Evolutionary conservation across 2,113 vertebrate species (phyloP).

Genomic region (Arenaria interpres): DNA sequence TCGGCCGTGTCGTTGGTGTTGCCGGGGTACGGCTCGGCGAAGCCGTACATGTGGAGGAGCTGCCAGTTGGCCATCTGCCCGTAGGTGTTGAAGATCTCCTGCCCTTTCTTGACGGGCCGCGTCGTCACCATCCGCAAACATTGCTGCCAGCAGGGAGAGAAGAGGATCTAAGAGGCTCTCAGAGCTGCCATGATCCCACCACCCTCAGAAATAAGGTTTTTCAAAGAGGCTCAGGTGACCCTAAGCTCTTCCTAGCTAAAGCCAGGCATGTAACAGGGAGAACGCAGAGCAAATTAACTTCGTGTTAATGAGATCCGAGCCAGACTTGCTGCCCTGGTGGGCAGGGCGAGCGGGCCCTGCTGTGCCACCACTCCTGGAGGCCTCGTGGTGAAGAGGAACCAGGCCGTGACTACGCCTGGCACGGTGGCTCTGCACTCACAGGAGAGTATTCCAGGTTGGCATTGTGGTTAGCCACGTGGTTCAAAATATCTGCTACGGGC

Average conservation of each 20-base stretch:
- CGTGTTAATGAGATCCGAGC: rapidly evolving
- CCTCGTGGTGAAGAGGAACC: rapidly evolving
- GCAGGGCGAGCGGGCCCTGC: too few relatives aligned
- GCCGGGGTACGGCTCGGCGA: constrained; percentile 81
- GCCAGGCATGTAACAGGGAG: not conserved
- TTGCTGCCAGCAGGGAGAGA: constrained; percentile 73
- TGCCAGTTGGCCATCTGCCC: constrained; percentile 97
- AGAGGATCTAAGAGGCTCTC: not conserved
- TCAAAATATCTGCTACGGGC: constrained; percentile 93
- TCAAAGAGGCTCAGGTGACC: not conserved
- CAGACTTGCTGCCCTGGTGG: too few relatives aligned
- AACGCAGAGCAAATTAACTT: rapidly evolving
- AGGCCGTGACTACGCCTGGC: rapidly evolving
- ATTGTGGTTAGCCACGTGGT: constrained; percentile 90
- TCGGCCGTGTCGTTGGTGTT: constrained; percentile 89
- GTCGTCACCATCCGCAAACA: constrained; percentile 87
- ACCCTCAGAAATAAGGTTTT: not conserved
- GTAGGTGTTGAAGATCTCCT: constrained; percentile 95
- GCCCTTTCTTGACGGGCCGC: constrained; percentile 74
- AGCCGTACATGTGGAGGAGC: constrained; percentile 96
- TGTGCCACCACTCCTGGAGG: not conserved
- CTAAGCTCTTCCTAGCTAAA: not conserved
- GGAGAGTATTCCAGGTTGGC: constrained; percentile 88
- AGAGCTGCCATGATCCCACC: rapidly evolving
- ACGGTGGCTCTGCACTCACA: constrained; percentile 65